Conservation (phyloP, 2,113 vertebrate genomes). For the Numenius arquata region DNA sequence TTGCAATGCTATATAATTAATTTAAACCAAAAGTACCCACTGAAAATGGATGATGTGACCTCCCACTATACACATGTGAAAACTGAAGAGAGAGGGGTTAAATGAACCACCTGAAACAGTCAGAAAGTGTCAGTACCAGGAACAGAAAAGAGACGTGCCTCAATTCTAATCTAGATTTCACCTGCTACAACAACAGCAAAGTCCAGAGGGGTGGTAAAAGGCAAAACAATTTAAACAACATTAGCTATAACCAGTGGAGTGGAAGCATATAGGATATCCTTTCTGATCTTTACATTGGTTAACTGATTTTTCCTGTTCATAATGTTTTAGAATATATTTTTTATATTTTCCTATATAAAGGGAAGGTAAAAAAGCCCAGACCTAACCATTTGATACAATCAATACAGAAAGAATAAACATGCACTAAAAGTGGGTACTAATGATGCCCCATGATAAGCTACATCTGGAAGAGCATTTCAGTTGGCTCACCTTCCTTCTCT, state of each 20-base stretch:
- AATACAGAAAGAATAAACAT: background rate
- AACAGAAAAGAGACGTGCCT: background rate
- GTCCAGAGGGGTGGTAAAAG: background rate
- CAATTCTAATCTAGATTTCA: background rate
- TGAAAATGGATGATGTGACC: background rate
- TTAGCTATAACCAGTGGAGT: background rate
- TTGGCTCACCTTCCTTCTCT: background rate
- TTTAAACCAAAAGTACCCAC: background rate
- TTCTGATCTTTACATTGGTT: background rate
- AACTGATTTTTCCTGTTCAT: background rate
- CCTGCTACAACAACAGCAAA: fast-evolving
- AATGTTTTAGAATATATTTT: background rate
- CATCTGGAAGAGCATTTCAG: background rate
- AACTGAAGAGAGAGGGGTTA: background rate
- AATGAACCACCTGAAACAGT: background rate
- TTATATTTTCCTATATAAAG: background rate
- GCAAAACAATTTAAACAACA: background rate
- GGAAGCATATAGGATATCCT: background rate
- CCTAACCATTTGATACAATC: background rate
- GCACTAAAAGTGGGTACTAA: background rate
- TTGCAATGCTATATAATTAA: background rate
- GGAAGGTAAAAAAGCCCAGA: background rate
- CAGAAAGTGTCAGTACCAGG: background rate
- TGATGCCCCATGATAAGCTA: background rate
- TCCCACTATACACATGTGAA: background rate